Percentiles rank a stretch among this genome's conserved stretches.
Conservation (phyloP, 2,797 vertebrate genomes). For the Dendrocincla tyrannina region DNA sequence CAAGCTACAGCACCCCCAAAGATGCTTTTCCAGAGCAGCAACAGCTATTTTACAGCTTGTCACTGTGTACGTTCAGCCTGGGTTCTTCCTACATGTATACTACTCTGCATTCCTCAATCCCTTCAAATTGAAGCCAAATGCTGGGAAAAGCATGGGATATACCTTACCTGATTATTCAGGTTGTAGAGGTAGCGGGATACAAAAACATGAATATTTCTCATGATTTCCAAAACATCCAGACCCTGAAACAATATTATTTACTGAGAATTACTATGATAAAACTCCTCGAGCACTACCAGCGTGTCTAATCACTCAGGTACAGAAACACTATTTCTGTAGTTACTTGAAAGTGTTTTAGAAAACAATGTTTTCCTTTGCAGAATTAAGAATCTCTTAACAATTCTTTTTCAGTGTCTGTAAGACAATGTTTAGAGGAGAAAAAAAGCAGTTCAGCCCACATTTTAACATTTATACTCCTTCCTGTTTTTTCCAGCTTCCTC, state of each 20-base stretch:
- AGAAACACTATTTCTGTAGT: not conserved
- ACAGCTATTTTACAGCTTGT: not conserved
- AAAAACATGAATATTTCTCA: constrained; percentile 99
- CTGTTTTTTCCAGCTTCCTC: not conserved
- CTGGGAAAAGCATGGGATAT: not conserved
- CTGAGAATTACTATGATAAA: not conserved
- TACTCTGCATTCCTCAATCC: not conserved
- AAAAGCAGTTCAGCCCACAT: not conserved
- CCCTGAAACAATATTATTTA: constrained; percentile 80
- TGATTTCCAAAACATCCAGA: constrained; percentile 97
- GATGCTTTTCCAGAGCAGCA: not conserved
- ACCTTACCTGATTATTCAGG: constrained; percentile 94
- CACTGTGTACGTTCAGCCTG: not conserved
- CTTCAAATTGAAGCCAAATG: not conserved
- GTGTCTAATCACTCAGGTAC: not conserved
- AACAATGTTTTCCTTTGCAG: not conserved
- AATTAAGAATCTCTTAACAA: not conserved
- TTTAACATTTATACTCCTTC: not conserved
- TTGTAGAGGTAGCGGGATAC: constrained; percentile 98
- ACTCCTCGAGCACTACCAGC: not conserved
- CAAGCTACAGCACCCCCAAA: not conserved
- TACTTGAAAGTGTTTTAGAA: not conserved
- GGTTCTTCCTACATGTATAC: fast-evolving
- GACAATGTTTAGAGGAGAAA: not conserved
- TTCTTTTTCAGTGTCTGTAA: not conserved